These are phyloP conservation scores for Masticophis lateralis DNA, from an alignment of 2,797 vertebrate species.

Conservation along the genomic window DNA sequence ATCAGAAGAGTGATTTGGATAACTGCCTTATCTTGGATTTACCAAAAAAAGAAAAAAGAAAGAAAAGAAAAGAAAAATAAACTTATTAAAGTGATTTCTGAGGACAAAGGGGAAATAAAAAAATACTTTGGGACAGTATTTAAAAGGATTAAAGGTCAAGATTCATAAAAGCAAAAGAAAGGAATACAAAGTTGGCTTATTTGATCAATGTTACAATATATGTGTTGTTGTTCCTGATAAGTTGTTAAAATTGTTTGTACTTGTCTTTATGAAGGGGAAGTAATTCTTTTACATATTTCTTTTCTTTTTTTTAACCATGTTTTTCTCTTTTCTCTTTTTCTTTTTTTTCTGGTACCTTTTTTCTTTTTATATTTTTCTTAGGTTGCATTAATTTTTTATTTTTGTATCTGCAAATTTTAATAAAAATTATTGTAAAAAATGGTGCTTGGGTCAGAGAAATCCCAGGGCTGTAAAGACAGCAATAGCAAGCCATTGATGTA, in stretches of 20 bases:
- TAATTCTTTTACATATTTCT: neutral
- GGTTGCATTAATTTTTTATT: neutral
- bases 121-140: neutral
- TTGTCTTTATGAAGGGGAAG: neutral
- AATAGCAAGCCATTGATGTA: neutral
- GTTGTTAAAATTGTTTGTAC: neutral
- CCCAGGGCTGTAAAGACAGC: neutral
- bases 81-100: neutral
- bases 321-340: neutral
- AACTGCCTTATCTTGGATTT: neutral
- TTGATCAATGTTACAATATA: neutral
- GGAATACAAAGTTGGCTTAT: neutral
- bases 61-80: neutral
- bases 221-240: neutral
- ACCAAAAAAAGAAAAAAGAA: no score
- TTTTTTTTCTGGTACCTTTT: neutral
- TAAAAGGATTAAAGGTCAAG: neutral
- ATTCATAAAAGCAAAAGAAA: neutral
- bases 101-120: neutral
- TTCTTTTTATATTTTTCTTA: neutral
- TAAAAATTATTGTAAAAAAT: neutral
- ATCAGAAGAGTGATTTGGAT: neutral
- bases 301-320: neutral
- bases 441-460: neutral
- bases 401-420: neutral